phyloP scores from a whole-genome alignment of 1,140 invertebrate genomes.

The Drosophila auraria region DNA sequence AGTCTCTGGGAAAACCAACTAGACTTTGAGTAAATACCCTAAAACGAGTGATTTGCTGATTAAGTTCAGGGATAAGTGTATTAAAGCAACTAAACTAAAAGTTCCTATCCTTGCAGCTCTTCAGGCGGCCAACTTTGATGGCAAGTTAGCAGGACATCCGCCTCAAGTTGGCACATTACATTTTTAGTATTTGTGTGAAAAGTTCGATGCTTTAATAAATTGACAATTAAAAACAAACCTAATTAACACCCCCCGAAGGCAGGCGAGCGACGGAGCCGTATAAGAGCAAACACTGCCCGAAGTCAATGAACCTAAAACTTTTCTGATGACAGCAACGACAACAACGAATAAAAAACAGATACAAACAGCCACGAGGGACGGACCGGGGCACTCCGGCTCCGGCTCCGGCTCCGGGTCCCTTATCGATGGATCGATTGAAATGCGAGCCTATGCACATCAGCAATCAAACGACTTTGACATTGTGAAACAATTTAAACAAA shows the following conservation, averaged over 20 bases:
- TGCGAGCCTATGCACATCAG: constrained; percentile 32
- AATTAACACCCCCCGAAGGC: constrained; percentile 70
- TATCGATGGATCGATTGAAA: constrained; percentile 59
- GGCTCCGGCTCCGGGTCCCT: neutral
- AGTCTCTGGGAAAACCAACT: neutral
- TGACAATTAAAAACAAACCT: constrained; percentile 78
- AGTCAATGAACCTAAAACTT: constrained; percentile 73
- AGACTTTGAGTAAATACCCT: neutral
- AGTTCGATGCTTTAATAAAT: constrained; percentile 57
- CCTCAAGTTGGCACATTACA: too few species aligned
- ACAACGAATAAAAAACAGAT: constrained; percentile 12
- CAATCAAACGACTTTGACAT: constrained; percentile 65
- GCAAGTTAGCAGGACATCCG: too few species aligned
- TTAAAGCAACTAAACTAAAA: too few species aligned
- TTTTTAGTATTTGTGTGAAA: neutral
- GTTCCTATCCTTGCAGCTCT: too few species aligned
- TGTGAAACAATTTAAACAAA: constrained; percentile 46
- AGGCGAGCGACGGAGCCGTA: constrained; percentile 28
- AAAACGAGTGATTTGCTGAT: too few species aligned
- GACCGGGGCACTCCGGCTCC: too few species aligned
- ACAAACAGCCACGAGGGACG: neutral
- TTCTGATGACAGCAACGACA: constrained; percentile 35
- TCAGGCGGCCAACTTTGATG: too few species aligned
- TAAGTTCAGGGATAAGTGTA: too few species aligned
- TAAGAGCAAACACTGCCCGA: constrained; percentile 45